A percentile compares a stretch with the other conserved stretches of the same genome.
phyloP scores from a whole-genome alignment of 2,888 invertebrate species.

The Polyommatus iphigenia region DNA sequence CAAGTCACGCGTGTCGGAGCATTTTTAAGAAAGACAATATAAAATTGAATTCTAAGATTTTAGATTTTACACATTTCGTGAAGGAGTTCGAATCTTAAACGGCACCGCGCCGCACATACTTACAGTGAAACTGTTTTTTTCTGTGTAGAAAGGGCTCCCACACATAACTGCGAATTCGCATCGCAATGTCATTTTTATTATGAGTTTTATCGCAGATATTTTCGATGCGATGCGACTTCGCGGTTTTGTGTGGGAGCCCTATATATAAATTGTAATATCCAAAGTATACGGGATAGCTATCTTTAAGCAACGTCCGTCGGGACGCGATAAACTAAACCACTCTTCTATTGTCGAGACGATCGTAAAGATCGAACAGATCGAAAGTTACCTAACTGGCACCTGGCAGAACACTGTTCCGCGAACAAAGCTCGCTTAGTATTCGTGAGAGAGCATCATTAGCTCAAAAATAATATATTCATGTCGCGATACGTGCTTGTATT shows the following conservation, averaged over 20 bases:
- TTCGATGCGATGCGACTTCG: no score
- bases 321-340: not conserved
- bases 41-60: no score
- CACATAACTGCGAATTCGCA: no score
- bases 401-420: not conserved
- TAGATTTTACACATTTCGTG: no score
- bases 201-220: no score
- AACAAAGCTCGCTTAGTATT: constrained; percentile 21
- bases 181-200: no score
- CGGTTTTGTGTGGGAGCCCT: no score
- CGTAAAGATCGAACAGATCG: not conserved
- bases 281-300: not conserved
- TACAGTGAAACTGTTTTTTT: not conserved
- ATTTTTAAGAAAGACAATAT: not conserved
- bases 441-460: constrained; percentile 23
- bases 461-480: constrained; percentile 25
- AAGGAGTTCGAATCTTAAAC: not conserved
- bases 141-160: not conserved
- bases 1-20: not conserved
- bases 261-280: not conserved
- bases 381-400: constrained; percentile 1
- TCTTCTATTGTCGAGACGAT: not conserved
- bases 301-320: not conserved
- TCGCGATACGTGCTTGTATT: constrained; percentile 23
- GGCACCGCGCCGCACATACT: not conserved